Evolutionary conservation across 2,888 invertebrate species (phyloP).

Genomic region (Silvanus unidentatus): DNA sequence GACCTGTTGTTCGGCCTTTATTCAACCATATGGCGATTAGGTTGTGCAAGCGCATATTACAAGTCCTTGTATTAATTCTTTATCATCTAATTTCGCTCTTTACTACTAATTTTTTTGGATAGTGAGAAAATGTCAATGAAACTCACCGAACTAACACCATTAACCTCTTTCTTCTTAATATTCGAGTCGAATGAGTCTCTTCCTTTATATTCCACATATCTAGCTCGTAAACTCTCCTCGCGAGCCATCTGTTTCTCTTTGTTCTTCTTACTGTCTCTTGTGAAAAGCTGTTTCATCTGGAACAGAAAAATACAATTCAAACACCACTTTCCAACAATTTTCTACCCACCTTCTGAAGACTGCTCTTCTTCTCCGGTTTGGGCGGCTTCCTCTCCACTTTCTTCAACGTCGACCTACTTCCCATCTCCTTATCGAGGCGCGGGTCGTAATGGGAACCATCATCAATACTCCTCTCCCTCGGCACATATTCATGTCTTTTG

Average conservation of each 20-base stretch:
- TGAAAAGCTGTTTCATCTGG: conserved; percentile 70
- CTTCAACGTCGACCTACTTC: conserved; percentile 41
- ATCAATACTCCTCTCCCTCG: conserved; percentile 57
- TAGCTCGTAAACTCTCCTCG: conserved; percentile 52
- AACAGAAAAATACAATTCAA: conserved; percentile 9
- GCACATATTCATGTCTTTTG: conserved; percentile 48
- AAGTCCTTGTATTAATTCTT: conserved; percentile 28
- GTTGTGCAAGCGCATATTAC: conserved; percentile 22
- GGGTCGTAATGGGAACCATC: conserved; percentile 64
- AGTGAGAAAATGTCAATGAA: neutral
- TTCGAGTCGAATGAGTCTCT: conserved; percentile 44
- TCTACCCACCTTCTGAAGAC: conserved; percentile 60
- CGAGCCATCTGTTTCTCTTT: conserved; percentile 50
- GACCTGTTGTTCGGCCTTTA: conserved; percentile 25
- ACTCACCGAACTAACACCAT: conserved; percentile 37
- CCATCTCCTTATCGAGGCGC: conserved; percentile 53
- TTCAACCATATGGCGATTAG: conserved; percentile 29
- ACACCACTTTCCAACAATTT: neutral
- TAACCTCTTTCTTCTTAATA: conserved; percentile 44
- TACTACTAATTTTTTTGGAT: too few relatives aligned
- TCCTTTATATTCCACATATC: conserved; percentile 57
- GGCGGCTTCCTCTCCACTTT: conserved; percentile 51
- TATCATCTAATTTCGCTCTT: conserved; percentile 21
- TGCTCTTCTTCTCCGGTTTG: conserved; percentile 62
- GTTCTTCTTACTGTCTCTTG: conserved; percentile 57